phyloP scores from a whole-genome alignment of 1,140 invertebrate species.

The Eueides isabella region DNA sequence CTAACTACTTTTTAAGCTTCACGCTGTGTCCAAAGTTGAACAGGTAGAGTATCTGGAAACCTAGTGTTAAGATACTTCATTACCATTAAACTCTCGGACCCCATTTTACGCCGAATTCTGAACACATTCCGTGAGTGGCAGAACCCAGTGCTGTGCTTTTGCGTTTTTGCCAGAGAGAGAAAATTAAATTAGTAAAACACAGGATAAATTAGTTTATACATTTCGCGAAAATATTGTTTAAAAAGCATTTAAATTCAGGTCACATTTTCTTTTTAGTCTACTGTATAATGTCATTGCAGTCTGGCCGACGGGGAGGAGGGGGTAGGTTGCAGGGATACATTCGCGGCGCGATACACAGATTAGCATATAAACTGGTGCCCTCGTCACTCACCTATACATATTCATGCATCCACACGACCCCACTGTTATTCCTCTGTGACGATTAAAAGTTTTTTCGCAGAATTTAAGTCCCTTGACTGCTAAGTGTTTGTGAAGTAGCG shows the following conservation, averaged over 20 bases:
- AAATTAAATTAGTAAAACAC: no score
- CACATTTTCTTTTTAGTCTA: not conserved
- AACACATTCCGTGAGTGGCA: no score
- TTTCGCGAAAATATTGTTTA: not conserved
- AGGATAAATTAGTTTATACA: not conserved
- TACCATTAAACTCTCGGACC: no score
- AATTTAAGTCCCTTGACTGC: not conserved
- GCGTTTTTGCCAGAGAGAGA: no score
- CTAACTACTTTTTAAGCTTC: no score
- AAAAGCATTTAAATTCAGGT: slow-evolving; percentile 4
- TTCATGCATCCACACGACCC: not conserved
- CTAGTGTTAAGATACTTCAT: no score
- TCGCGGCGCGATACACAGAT: not conserved
- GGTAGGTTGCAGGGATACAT: not conserved
- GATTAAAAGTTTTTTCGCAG: slow-evolving; percentile 10
- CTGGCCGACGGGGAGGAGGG: not conserved
- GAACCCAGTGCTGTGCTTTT: no score
- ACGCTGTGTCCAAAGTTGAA: no score
- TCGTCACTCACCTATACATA: slow-evolving; percentile 9
- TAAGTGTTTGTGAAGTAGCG: slow-evolving; percentile 4
- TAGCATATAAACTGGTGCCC: slow-evolving; percentile 13
- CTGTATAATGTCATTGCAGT: not conserved
- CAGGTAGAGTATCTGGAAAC: no score
- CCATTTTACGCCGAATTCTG: no score
- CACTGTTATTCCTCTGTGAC: slow-evolving; percentile 3